Percentiles rank a stretch among this genome's conserved stretches.
Conservation (phyloP, 2,797 vertebrate genomes). For the Balearica regulorum region DNA sequence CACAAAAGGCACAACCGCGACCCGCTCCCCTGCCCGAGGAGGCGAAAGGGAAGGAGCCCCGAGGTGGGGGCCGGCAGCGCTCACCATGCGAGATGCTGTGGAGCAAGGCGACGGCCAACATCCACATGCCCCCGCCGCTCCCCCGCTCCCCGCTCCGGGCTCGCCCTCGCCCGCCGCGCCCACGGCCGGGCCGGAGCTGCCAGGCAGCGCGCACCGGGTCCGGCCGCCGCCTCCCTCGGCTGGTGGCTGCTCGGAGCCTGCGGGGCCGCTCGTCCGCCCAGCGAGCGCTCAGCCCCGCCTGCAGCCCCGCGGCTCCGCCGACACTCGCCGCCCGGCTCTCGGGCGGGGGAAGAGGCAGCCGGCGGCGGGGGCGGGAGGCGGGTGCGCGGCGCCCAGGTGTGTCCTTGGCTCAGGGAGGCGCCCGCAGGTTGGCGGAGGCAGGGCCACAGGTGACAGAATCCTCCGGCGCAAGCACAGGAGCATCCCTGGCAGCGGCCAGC, state of each 20-base stretch:
- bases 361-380: conserved; percentile 71
- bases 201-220: conserved; percentile 66
- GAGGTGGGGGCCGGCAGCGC: conserved; percentile 27
- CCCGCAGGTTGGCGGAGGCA: conserved; percentile 51
- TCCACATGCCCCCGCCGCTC: conserved; percentile 97
- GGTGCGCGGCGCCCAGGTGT: conserved; percentile 11
- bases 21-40: neutral
- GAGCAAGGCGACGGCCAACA: conserved; percentile 96
- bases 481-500: neutral
- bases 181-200: conserved; percentile 73
- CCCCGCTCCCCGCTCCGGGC: conserved; percentile 81
- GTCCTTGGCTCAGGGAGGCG: conserved; percentile 79
- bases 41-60: conserved; percentile 10
- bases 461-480: neutral
- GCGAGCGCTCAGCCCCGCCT: conserved; percentile 27
- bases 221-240: conserved; percentile 57
- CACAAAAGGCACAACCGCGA: neutral
- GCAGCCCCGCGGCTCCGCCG: conserved; percentile 63
- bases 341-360: conserved; percentile 67
- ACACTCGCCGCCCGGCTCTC: conserved; percentile 76
- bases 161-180: conserved; percentile 47
- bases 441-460: conserved; percentile 58
- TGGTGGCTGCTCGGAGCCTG: conserved; percentile 31
- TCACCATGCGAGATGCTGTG: conserved; percentile 98
- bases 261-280: conserved; percentile 38